Conservation (phyloP, 2,797 vertebrate species). For the Clarias laeviceps region DNA sequence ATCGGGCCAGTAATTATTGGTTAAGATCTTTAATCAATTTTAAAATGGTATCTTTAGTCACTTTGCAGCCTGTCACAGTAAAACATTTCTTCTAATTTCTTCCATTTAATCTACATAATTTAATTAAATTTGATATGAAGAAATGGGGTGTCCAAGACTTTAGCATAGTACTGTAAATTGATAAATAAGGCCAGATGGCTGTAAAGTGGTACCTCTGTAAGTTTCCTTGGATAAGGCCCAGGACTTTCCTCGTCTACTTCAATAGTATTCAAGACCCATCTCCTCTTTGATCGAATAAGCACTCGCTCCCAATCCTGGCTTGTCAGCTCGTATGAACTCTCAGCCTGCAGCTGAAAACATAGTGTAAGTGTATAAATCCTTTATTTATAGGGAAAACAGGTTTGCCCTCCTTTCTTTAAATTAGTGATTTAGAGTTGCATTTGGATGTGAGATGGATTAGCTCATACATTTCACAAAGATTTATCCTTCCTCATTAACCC, state of each 20-base stretch:
- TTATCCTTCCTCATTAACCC: no score
- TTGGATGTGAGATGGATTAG: not conserved
- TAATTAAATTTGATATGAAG: no score
- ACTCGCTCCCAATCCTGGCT: slow-evolving; percentile 61
- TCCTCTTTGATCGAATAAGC: slow-evolving; percentile 75
- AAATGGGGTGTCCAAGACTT: no score
- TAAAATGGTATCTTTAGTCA: no score
- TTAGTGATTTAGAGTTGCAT: not conserved
- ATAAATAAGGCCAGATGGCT: not conserved
- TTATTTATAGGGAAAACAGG: not conserved
- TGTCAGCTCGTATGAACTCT: not conserved
- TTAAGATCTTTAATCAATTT: no score
- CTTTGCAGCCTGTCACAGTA: no score
- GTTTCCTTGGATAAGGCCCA: slow-evolving; percentile 69
- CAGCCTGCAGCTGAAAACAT: not conserved
- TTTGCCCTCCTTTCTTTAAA: not conserved
- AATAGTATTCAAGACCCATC: slow-evolving; percentile 83
- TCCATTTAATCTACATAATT: no score
- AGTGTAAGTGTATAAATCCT: not conserved
- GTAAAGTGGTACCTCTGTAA: slow-evolving; percentile 64
- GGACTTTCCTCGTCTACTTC: slow-evolving; percentile 76
- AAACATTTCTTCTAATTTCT: no score
- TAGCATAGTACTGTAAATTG: no score
- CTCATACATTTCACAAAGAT: not conserved
- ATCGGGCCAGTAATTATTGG: no score